Percentiles rank a stretch among this genome's conserved stretches.
phyloP scores from a whole-genome alignment of 2,888 invertebrate genomes.

The Neoitamus cyanurus region DNA sequence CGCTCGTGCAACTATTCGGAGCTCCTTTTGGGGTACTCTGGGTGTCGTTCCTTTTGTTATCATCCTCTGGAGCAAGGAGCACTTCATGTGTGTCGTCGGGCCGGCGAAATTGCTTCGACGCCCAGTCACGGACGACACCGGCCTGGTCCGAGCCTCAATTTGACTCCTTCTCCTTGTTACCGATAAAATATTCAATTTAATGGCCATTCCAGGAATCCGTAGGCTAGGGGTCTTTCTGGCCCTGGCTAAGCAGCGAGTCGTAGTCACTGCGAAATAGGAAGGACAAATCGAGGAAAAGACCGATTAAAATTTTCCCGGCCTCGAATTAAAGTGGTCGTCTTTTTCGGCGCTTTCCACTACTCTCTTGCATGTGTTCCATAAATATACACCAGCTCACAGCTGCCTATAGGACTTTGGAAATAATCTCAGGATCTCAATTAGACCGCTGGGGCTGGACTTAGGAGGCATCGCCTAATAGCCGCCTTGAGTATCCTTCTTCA shows the following conservation, averaged over 20 bases:
- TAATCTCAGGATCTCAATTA: slow-evolving; percentile 35
- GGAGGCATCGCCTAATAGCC: slow-evolving; percentile 3
- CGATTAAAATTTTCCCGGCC: slow-evolving; percentile 12
- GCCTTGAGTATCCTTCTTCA: slow-evolving; percentile 33
- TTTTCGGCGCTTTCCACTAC: background rate
- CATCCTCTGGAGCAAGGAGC: background rate
- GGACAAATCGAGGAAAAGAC: slow-evolving; percentile 17
- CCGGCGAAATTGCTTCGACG: slow-evolving; percentile 20
- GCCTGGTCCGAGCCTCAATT: slow-evolving; percentile 51
- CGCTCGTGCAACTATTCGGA: background rate
- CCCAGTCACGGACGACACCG: background rate
- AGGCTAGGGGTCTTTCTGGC: background rate
- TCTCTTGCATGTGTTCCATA: background rate
- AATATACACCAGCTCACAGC: background rate
- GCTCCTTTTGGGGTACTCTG: slow-evolving; percentile 14
- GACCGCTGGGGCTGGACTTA: background rate
- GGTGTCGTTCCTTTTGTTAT: slow-evolving; percentile 11
- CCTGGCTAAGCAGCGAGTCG: background rate
- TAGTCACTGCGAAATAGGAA: background rate
- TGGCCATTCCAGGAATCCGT: slow-evolving; percentile 52
- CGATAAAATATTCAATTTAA: slow-evolving; percentile 66
- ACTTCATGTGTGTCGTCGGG: background rate
- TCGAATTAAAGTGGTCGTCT: background rate
- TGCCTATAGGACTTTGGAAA: background rate
- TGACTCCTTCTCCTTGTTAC: slow-evolving; percentile 33